phyloP scores from a whole-genome alignment of 2,113 vertebrate genomes.

The Leptobrachium leishanense region DNA sequence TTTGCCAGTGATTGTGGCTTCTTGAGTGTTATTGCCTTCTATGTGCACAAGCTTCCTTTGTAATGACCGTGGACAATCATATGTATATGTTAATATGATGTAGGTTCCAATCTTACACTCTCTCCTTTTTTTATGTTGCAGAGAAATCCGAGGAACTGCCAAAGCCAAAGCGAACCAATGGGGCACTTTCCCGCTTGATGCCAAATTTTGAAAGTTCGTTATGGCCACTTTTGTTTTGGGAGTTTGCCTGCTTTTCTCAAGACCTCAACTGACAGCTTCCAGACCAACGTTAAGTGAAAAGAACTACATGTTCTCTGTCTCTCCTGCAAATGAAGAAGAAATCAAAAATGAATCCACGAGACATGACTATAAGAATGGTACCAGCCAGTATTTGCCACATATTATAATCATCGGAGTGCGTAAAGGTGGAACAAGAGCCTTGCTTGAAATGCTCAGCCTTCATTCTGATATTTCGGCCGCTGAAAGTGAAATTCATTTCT shows the following conservation, averaged over 20 bases:
- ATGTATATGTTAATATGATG: no score
- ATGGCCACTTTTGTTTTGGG: constrained; percentile 85
- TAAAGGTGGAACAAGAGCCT: constrained; percentile 92
- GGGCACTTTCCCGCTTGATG: constrained; percentile 71
- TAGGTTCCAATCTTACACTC: no score
- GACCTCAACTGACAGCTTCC: constrained; percentile 74
- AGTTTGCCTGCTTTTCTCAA: constrained; percentile 77
- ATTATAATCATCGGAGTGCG: constrained; percentile 94
- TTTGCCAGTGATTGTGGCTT: no score
- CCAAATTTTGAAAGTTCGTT: constrained; percentile 72
- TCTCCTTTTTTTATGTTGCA: not conserved
- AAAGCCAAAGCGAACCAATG: constrained; percentile 64
- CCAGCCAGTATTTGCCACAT: constrained; percentile 77
- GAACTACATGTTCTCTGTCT: not conserved
- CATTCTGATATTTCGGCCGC: constrained; percentile 84
- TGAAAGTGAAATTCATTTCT: constrained; percentile 95
- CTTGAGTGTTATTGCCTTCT: no score
- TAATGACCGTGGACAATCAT: no score
- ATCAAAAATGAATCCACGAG: constrained; percentile 49
- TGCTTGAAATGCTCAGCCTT: constrained; percentile 95
- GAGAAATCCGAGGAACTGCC: not conserved
- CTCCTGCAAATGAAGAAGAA: constrained; percentile 4
- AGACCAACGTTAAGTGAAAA: constrained; percentile 56
- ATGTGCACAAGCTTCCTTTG: no score
- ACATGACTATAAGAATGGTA: constrained; percentile 68